Evolutionary conservation across 2,113 vertebrate genomes (phyloP).

Genomic region (Oncorhynchus nerka): DNA sequence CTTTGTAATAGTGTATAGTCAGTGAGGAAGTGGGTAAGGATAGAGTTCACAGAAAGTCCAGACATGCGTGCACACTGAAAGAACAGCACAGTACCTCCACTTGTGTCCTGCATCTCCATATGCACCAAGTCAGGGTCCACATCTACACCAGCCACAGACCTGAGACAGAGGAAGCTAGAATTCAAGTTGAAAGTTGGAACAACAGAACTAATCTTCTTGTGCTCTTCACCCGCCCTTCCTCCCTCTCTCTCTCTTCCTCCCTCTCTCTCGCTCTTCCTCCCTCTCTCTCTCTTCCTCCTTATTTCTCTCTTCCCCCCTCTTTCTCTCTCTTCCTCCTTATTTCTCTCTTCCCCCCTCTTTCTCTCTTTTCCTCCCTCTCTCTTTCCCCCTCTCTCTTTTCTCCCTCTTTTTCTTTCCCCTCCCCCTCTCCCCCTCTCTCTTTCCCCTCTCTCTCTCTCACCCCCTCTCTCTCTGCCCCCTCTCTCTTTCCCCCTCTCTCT

Average conservation of each 20-base stretch:
- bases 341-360: no score
- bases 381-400: conserved; percentile 13
- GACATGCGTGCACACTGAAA: neutral
- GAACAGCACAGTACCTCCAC: conserved; percentile 80
- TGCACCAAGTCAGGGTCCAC: conserved; percentile 88
- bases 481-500: neutral
- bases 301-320: no score
- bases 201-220: neutral
- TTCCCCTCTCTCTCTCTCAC: no score
- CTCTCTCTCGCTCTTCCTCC: neutral
- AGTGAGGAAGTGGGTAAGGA: neutral
- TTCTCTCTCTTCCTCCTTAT: no score
- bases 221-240: neutral
- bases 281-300: no score
- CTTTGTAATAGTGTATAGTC: no score
- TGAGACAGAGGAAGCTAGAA: conserved; percentile 57
- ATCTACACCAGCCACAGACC: conserved; percentile 89
- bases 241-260: neutral
- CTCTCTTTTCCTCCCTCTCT: neutral
- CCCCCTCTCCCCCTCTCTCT: fast-evolving
- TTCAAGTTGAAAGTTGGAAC: neutral
- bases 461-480: no score
- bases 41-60: neutral
- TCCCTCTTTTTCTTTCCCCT: no score
- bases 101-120: conserved; percentile 90